Conservation (phyloP, 2,888 invertebrate species). For the Ypsolopha scabrella region DNA sequence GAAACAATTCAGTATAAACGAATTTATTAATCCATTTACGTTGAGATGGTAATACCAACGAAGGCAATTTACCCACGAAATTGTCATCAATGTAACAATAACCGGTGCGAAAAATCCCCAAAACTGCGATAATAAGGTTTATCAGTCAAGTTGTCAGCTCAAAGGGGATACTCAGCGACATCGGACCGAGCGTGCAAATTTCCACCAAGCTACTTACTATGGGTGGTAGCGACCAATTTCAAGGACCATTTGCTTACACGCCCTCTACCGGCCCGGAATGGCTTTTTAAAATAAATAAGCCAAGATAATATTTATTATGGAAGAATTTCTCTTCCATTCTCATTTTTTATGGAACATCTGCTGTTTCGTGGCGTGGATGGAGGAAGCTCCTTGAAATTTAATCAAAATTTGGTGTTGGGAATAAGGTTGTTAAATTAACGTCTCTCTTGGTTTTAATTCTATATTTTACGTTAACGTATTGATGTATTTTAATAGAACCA, state of each 20-base stretch:
- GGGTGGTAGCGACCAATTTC: conserved; percentile 49
- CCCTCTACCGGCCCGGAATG: conserved; percentile 28
- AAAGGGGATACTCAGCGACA: conserved; percentile 9
- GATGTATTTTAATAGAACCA: no score
- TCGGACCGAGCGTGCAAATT: conserved; percentile 44
- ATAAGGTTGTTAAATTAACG: neutral
- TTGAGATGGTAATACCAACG: no score
- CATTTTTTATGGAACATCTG: neutral
- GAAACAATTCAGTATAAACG: no score
- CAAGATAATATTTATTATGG: conserved; percentile 16
- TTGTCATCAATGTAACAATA: no score
- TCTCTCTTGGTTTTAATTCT: no score
- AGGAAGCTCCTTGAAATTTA: neutral
- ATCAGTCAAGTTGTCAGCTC: conserved; percentile 45
- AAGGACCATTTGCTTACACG: conserved; percentile 60
- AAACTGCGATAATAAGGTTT: conserved; percentile 14
- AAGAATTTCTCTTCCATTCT: neutral
- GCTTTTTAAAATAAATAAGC: conserved; percentile 36
- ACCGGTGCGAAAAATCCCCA: no score
- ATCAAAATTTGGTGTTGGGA: neutral
- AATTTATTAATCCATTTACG: no score
- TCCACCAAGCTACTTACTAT: conserved; percentile 24
- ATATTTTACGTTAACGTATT: no score
- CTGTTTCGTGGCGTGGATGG: neutral
- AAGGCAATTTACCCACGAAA: no score